A percentile compares a stretch with the other conserved stretches of the same genome.
phyloP scores from a whole-genome alignment of 53 echinoderm and acorn worm species.

The Zoroaster sp. region DNA sequence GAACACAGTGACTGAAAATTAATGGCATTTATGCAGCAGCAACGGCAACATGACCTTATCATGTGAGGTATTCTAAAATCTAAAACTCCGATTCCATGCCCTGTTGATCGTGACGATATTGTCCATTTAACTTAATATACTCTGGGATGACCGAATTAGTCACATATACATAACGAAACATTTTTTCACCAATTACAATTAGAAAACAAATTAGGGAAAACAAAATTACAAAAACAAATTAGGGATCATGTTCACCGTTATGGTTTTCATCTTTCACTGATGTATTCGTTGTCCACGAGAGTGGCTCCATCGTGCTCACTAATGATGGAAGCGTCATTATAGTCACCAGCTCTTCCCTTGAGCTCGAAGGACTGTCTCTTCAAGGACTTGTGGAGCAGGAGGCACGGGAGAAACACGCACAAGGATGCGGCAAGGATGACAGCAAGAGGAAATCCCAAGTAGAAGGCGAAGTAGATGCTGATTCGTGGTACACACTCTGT shows the following conservation, averaged over 20 bases:
- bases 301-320: not conserved
- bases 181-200: not conserved
- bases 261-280: not conserved
- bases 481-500: slow-evolving; percentile 54
- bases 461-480: slow-evolving; percentile 72
- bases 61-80: too few species aligned
- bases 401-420: slow-evolving; percentile 53
- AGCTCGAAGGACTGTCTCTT: slow-evolving; percentile 16
- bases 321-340: not conserved
- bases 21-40: too few species aligned
- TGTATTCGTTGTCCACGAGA: slow-evolving; percentile 28
- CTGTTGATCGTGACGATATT: too few species aligned
- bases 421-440: slow-evolving; percentile 9
- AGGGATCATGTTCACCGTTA: not conserved
- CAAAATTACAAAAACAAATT: not conserved
- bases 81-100: too few species aligned
- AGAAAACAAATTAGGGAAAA: not conserved
- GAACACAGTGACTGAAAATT: too few species aligned
- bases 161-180: too few species aligned
- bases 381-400: slow-evolving; percentile 10
- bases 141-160: too few species aligned
- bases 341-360: too few species aligned
- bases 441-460: slow-evolving; percentile 46
- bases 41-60: too few species aligned
- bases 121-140: too few species aligned